Percentiles rank a stretch among this genome's conserved stretches.
phyloP scores from a whole-genome alignment of 2,888 invertebrate genomes.

The Parnassius orleans region DNA sequence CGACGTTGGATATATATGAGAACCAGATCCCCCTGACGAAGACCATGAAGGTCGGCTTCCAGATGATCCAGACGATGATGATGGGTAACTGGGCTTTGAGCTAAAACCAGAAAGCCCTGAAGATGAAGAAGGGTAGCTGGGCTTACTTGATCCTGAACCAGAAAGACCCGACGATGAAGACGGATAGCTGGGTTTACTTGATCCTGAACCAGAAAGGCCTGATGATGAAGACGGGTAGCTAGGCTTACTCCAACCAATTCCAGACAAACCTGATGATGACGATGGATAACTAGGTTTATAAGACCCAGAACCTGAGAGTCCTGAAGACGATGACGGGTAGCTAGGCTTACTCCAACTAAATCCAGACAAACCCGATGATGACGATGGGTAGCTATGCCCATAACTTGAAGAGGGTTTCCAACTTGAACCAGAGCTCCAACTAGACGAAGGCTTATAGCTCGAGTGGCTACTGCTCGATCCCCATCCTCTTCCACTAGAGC shows the following conservation, averaged over 20 bases:
- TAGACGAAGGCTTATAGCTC: constrained; percentile 24
- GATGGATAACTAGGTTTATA: constrained; percentile 29
- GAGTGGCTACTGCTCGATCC: constrained; percentile 25
- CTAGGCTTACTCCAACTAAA: constrained; percentile 25
- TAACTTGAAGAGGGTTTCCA: constrained; percentile 26
- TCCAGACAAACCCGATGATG: constrained; percentile 27
- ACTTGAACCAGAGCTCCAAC: constrained; percentile 29
- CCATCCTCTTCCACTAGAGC: constrained; percentile 24
- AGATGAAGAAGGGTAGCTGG: constrained; percentile 29
- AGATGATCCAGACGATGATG: constrained; percentile 24
- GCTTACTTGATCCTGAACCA: constrained; percentile 28
- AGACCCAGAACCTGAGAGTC: constrained; percentile 8
- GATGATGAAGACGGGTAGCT: constrained; percentile 16
- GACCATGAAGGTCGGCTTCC: constrained; percentile 11
- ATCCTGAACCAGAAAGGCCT: constrained; percentile 9
- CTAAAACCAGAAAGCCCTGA: constrained; percentile 36
- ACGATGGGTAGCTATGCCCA: constrained; percentile 25
- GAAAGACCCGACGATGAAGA: constrained; percentile 29
- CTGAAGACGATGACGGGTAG: constrained; percentile 28
- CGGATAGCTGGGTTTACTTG: constrained; percentile 18
- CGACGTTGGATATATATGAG: constrained; percentile 26
- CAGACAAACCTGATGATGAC: constrained; percentile 34
- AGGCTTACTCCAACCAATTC: constrained; percentile 25
- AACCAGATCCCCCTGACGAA: too few relatives aligned
- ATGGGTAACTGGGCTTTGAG: constrained; percentile 23